Percentiles rank a stretch among this genome's conserved stretches.
Conservation (phyloP, 2,888 invertebrate genomes). For the Zaprionus bogoriensis region DNA sequence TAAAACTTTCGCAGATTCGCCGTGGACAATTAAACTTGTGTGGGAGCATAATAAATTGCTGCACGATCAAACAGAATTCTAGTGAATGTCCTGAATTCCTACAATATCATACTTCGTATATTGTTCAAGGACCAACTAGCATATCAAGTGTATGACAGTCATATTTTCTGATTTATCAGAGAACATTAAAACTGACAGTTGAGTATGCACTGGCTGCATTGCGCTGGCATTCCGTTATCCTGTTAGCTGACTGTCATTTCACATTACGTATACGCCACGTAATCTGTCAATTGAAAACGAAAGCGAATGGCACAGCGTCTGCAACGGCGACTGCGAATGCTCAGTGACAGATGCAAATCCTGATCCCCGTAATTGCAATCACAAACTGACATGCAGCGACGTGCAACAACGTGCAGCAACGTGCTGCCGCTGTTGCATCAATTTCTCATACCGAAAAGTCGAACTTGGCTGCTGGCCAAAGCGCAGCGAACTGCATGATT, state of each 20-base stretch:
- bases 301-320: too few relatives aligned
- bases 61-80: neutral
- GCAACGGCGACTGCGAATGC: too few relatives aligned
- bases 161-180: neutral
- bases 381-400: too few relatives aligned
- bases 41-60: too few relatives aligned
- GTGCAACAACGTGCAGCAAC: too few relatives aligned
- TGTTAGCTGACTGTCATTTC: conserved; percentile 1
- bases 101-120: too few relatives aligned
- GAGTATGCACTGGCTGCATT: neutral
- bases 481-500: neutral
- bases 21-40: neutral
- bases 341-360: conserved; percentile 27
- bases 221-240: neutral
- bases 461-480: neutral
- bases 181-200: too few relatives aligned
- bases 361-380: neutral
- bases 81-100: too few relatives aligned
- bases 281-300: too few relatives aligned
- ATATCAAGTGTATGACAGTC: too few relatives aligned
- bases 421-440: neutral
- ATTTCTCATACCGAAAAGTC: neutral
- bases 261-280: conserved; percentile 38
- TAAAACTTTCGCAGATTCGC: neutral
- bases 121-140: too few relatives aligned